A percentile compares a stretch with the other conserved stretches of the same genome.
Conservation (phyloP, 2,797 vertebrate species). For the Neosilurus hyrtlii region DNA sequence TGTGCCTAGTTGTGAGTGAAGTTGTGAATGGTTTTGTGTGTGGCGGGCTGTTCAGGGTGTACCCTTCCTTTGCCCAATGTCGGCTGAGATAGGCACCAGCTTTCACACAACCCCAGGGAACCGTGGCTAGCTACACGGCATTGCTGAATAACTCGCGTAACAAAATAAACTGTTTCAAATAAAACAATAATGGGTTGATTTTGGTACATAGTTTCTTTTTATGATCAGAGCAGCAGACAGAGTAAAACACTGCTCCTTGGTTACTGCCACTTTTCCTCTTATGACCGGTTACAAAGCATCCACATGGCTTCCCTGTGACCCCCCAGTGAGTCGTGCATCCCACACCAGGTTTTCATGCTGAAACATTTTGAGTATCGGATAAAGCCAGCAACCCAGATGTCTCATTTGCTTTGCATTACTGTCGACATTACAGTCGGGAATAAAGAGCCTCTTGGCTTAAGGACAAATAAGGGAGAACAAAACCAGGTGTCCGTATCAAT, state of each 20-base stretch:
- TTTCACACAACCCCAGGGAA: too few relatives aligned
- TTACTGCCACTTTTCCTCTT: background rate
- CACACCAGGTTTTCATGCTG: background rate
- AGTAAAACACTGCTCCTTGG: background rate
- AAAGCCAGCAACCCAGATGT: background rate
- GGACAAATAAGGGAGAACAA: background rate
- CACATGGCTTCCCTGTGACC: background rate
- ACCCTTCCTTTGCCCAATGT: too few relatives aligned
- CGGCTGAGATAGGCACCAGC: too few relatives aligned
- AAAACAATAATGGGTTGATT: background rate
- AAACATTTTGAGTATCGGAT: background rate
- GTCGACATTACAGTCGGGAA: background rate
- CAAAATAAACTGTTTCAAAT: background rate
- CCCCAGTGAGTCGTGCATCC: background rate
- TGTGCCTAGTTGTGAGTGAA: too few relatives aligned
- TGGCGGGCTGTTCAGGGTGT: too few relatives aligned
- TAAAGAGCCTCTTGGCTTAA: background rate
- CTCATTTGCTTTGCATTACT: background rate
- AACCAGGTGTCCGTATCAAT: background rate
- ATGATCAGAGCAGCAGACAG: background rate
- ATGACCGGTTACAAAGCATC: background rate
- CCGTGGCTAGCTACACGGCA: background rate
- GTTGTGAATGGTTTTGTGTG: too few relatives aligned
- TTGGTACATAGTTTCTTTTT: background rate
- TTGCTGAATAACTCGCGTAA: background rate